Conservation (phyloP, 2,888 invertebrate genomes). For the Chloroclystis v-ata region DNA sequence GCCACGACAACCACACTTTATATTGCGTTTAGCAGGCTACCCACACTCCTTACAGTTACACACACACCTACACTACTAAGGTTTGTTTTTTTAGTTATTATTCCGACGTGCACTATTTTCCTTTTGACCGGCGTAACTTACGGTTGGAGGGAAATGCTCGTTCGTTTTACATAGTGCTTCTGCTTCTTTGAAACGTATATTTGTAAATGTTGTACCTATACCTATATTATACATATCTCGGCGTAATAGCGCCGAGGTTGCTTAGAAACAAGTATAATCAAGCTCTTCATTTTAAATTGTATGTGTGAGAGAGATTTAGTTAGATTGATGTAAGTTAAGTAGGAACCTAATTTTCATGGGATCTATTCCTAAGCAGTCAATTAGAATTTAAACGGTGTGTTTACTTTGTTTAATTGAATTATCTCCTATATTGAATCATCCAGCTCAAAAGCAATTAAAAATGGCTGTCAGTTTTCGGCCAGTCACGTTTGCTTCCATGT, state of each 20-base stretch:
- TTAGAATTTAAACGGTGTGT: slow-evolving; percentile 4
- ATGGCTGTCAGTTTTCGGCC: slow-evolving; percentile 53
- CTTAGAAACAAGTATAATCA: too few species aligned
- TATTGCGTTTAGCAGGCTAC: slow-evolving; percentile 74
- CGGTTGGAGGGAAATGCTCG: slow-evolving; percentile 33
- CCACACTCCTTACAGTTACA: slow-evolving; percentile 54
- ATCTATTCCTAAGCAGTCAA: too few species aligned
- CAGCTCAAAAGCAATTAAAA: slow-evolving; percentile 66
- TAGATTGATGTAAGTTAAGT: too few species aligned
- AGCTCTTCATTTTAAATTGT: too few species aligned
- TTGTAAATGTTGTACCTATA: too few species aligned
- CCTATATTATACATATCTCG: too few species aligned
- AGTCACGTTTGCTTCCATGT: slow-evolving; percentile 65
- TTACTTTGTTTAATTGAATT: slow-evolving; percentile 47
- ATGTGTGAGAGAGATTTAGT: too few species aligned
- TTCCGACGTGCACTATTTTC: slow-evolving; percentile 71
- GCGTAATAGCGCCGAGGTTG: too few species aligned
- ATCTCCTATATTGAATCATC: slow-evolving; percentile 39
- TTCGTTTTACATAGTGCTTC: slow-evolving; percentile 33
- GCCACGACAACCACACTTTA: slow-evolving; percentile 75
- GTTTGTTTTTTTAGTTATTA: slow-evolving; percentile 70
- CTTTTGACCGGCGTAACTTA: slow-evolving; percentile 54
- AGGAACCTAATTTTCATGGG: too few species aligned
- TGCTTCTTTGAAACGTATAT: too few species aligned
- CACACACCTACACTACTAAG: slow-evolving; percentile 54